Evolutionary conservation across 2,888 invertebrate genomes (phyloP), one percentile per base, ranked within the genome.

Genomic region (Bembecia ichneumoniformis): DNA sequence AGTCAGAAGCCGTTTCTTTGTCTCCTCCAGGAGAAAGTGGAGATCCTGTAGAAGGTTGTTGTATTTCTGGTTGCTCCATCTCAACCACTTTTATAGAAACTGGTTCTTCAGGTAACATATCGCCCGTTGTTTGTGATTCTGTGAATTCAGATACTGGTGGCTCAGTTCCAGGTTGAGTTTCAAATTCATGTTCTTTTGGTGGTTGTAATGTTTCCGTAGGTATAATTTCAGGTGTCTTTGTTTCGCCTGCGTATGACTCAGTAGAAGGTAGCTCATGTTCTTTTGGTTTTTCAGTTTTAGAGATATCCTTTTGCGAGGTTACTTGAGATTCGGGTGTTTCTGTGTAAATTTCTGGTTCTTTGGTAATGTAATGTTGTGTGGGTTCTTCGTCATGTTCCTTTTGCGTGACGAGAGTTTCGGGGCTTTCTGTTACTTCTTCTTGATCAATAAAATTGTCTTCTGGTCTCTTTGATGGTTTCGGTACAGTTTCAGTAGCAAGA

Each of bases 81-180:
- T 13, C 36, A 48, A 17, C 14, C 48, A 49, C 36, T 34, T 49
- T 16, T 43, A 20, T 15, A 46, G 51, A 46, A 13, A 46, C 49
- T 47, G 36, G 36, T 47, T 51, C 51, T 44, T 49, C 49, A n/a
- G 48, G 34, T 48, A 54, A 9, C 46, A 46, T 46, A 46, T 52
- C 50, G 40, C 40, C 46, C n/a, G 28, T 28, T 40, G 9, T 14
- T 10, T 40, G n/a, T 13, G 43, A 13, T 43, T 44, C 50, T n/a
- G 60, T 57, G 15, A 58, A 48, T 17, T 52, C 43, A 17, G 55
- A 55, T 49, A 56, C 51, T 3, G 60, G 59, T 10, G 47, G 3
- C 49, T 57, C 56, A 28, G 57, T 58, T 35, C 50, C 15, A 28
- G 28, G 9, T 28, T 28, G 28, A 3, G 9, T 28, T 9, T 2